Conservation (phyloP, 2,888 invertebrate species). For the Amitus sp. region DNA sequence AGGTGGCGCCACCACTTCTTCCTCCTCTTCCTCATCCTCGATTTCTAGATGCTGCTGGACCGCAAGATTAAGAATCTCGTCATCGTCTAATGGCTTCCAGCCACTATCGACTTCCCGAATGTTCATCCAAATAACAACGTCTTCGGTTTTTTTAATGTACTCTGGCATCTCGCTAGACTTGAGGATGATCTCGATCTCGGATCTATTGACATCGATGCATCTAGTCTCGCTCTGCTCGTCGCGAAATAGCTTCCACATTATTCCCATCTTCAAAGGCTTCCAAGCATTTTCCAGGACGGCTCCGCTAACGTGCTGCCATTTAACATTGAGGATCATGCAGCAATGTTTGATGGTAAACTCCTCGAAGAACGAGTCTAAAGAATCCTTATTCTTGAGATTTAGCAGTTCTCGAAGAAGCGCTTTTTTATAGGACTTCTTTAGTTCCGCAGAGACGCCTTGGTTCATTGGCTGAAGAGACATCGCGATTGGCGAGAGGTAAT, state of each 20-base stretch:
- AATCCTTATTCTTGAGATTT: background rate
- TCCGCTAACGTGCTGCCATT: background rate
- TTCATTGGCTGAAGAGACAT: conserved; percentile 9
- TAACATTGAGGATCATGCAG: conserved; percentile 2
- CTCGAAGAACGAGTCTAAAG: background rate
- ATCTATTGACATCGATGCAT: background rate
- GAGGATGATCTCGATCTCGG: background rate
- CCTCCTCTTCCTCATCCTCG: conserved; percentile 3
- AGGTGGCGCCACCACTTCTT: conserved; percentile 46
- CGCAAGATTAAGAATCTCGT: background rate
- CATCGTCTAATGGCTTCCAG: conserved; percentile 4
- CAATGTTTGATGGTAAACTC: conserved; percentile 1
- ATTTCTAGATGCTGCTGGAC: background rate
- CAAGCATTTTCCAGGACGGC: conserved; percentile 4
- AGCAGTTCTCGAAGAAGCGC: background rate
- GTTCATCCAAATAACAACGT: conserved; percentile 1
- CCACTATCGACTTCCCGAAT: background rate
- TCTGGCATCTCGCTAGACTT: background rate
- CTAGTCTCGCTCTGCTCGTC: background rate
- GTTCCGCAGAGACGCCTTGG: conserved; percentile 6
- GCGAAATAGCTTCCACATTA: background rate
- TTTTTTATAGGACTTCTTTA: conserved; percentile 12
- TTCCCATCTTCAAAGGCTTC: conserved; percentile 3
- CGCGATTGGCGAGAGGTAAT: conserved; percentile 2
- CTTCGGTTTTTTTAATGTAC: background rate